phyloP scores from a whole-genome alignment of 1,140 invertebrate species.

The Apis cerana region DNA sequence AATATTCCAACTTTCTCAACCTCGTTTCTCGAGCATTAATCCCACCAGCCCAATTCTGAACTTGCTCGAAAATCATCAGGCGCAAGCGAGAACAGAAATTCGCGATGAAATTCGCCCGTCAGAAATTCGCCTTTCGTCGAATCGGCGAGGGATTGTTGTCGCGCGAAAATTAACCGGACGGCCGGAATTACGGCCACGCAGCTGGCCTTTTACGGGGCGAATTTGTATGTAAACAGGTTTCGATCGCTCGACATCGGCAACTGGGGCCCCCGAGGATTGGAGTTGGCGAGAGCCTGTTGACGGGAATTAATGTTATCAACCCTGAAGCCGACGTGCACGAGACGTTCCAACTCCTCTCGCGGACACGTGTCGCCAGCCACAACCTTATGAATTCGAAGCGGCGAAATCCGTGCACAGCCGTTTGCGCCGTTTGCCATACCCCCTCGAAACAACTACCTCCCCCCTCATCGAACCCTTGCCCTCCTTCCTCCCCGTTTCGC shows the following conservation, averaged over 20 bases:
- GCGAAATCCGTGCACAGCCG: neutral
- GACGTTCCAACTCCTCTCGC: constrained; percentile 44
- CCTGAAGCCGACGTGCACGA: constrained; percentile 29
- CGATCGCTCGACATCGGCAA: constrained; percentile 56
- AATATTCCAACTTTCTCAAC: too few species aligned
- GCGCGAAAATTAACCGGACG: constrained; percentile 58
- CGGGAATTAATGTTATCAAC: constrained; percentile 64
- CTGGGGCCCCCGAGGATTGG: constrained; percentile 33
- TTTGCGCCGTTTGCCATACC: too few species aligned
- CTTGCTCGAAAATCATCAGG: too few species aligned
- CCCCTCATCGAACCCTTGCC: too few species aligned
- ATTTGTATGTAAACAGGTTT: constrained; percentile 69
- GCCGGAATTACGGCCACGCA: constrained; percentile 52
- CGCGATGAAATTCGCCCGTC: neutral
- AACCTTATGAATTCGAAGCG: constrained; percentile 40
- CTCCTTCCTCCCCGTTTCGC: too few species aligned
- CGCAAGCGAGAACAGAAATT: too few species aligned
- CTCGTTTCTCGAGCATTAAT: too few species aligned
- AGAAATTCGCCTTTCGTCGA: constrained; percentile 43
- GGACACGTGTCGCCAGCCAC: constrained; percentile 30
- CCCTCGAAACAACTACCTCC: too few species aligned
- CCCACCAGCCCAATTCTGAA: too few species aligned
- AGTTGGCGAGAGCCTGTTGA: constrained; percentile 55
- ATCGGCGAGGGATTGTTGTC: constrained; percentile 38
- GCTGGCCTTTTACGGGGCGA: constrained; percentile 64